A percentile compares a stretch with the other conserved stretches of the same genome.
Evolutionary conservation across 1,140 invertebrate species (phyloP).

Genomic region (Batillaria attramentaria): DNA sequence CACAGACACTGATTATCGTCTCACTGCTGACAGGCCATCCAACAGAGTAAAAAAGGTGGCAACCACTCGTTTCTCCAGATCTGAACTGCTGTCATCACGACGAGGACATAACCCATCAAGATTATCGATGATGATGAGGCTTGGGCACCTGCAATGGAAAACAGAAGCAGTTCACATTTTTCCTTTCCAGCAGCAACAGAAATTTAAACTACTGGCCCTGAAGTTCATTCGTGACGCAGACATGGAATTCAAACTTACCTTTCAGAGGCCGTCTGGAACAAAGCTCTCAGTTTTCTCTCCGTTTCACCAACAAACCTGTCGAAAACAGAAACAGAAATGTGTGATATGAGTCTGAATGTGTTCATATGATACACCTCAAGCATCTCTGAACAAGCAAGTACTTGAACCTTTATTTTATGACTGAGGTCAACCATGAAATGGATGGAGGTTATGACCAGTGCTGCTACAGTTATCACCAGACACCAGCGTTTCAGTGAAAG

Average conservation of each 20-base stretch:
- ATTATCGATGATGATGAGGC: constrained; percentile 99
- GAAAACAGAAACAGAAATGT: constrained; percentile 27
- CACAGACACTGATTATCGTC: no score
- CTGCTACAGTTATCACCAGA: no score
- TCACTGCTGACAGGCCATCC: constrained; percentile 72
- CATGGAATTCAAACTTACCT: constrained; percentile 50
- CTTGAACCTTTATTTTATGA: not conserved
- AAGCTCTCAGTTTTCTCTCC: constrained; percentile 78
- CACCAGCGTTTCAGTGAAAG: no score
- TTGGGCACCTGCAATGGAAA: constrained; percentile 74
- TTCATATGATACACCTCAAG: not conserved
- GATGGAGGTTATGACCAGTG: no score
- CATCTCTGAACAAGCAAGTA: not conserved
- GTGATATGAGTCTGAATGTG: not conserved
- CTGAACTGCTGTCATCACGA: constrained; percentile 78
- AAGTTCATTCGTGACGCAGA: not conserved
- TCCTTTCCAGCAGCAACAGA: not conserved
- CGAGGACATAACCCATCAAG: constrained; percentile 99
- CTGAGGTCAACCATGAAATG: no score
- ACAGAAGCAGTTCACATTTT: not conserved
- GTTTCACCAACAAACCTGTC: constrained; percentile 79
- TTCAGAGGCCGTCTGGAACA: constrained; percentile 81
- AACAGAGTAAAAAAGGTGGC: constrained; percentile 80
- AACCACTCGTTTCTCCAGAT: constrained; percentile 81
- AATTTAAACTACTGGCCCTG: not conserved